Conservation (phyloP, 2,888 invertebrate genomes). For the Drosophila austrosaltans region DNA sequence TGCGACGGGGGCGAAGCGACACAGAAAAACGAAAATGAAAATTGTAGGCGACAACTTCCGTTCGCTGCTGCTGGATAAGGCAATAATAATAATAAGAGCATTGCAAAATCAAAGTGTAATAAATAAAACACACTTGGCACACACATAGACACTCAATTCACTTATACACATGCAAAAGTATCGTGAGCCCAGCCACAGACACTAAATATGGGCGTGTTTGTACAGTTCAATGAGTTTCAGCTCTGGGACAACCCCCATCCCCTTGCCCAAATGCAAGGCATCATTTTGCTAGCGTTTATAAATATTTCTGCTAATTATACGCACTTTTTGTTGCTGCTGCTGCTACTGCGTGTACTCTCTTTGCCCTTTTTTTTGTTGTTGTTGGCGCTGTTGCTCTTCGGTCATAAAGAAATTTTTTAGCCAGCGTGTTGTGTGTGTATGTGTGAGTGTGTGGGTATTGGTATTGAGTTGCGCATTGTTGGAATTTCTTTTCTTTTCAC, state of each 20-base stretch:
- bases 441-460: constrained; percentile 27
- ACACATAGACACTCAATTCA: constrained; percentile 34
- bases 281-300: constrained; percentile 9
- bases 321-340: constrained; percentile 55
- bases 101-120: constrained; percentile 72
- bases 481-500: constrained; percentile 67
- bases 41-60: constrained; percentile 78
- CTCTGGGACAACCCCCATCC: background rate
- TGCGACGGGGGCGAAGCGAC: constrained; percentile 51
- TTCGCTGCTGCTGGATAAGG: constrained; percentile 66
- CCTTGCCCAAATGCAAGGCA: background rate
- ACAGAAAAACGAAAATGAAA: constrained; percentile 66
- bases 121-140: constrained; percentile 52
- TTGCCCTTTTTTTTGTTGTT: constrained; percentile 37
- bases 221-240: constrained; percentile 65
- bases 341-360: constrained; percentile 31
- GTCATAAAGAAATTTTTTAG: constrained; percentile 67
- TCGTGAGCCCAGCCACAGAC: constrained; percentile 38
- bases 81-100: constrained; percentile 49
- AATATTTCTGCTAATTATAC: constrained; percentile 57
- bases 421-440: constrained; percentile 36
- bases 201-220: constrained; percentile 73
- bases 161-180: constrained; percentile 19
- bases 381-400: constrained; percentile 42
- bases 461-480: constrained; percentile 66